Evolutionary conservation across 2,888 invertebrate species (phyloP), one percentile per base, ranked within the genome.

Genomic region (Laspeyria flexula): DNA sequence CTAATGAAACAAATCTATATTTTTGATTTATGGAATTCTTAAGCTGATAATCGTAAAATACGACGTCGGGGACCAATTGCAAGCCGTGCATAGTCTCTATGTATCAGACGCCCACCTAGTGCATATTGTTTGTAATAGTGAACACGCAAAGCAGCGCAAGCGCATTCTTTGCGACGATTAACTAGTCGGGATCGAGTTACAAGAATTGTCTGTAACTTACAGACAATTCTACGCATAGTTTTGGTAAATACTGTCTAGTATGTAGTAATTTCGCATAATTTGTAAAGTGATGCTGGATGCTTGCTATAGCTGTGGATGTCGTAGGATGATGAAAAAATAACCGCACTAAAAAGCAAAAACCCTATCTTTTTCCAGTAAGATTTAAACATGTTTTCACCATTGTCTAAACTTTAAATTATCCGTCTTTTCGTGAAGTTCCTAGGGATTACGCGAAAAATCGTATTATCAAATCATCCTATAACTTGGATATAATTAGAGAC

Each of bases 51-150:
- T 63, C 52, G 40, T 46, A 29, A 44, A 34, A 46, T 40, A 46
- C 45, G 45, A 51, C 56, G 50, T 34, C 31, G 37, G 55, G 42
- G 40, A 31, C 13, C n/a, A 11, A 33, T 38, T 21, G 30, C 27
- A 37, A 37, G 35, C 16, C 46, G 30, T 60, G 69, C 53, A 56
- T 60, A 25, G 3, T 38, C 65, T 69, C 65, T 47, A 35, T 65
- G 31, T 29, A 54, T 65, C 70, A 54, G 16, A 51, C 70, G 56
- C 65, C 65, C 65, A 65, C 69, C 56, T 65, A 56, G 40, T 45
- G 56, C 61, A 69, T 47, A 55, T 65, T 60, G 42, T 48, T 70
- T 56, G 42, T 66, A 54, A 58, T 66, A 25, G 9, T 44, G 37
- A 56, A 62, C 47, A 60, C 59, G 64, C 46, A 41, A 63, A 53